A percentile compares a stretch with the other conserved stretches of the same genome.
These are phyloP conservation scores for Calosoma granatense DNA, from an alignment of 1,140 invertebrate genomes.

Conservation along the genomic window DNA sequence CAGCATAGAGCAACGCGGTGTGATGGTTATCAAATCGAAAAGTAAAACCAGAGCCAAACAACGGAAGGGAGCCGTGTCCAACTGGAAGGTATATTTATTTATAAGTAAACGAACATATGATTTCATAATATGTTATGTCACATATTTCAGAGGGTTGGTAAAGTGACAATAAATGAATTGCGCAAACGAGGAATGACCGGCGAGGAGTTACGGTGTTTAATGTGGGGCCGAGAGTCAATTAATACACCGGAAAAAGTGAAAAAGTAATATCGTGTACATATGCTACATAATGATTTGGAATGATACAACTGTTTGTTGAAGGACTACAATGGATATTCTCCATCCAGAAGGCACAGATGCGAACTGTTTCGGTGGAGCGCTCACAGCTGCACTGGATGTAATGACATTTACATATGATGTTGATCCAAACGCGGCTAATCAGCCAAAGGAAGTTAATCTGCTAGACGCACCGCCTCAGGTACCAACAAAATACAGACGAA, in stretches of 20 bases:
- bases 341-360: constrained; percentile 30
- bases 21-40: constrained; percentile 97
- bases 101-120: constrained; percentile 4
- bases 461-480: background rate
- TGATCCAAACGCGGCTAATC: constrained; percentile 26
- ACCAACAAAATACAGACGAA: too few relatives aligned
- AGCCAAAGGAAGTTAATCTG: constrained; percentile 14
- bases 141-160: constrained; percentile 64
- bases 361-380: constrained; percentile 49
- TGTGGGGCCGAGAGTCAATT: constrained; percentile 81
- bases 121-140: background rate
- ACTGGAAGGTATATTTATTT: constrained; percentile 79
- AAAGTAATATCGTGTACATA: constrained; percentile 18
- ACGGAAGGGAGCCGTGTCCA: constrained; percentile 87
- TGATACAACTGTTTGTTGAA: constrained; percentile 15
- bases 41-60: constrained; percentile 93
- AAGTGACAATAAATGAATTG: constrained; percentile 74
- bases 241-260: constrained; percentile 67
- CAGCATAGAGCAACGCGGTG: constrained; percentile 72
- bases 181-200: constrained; percentile 75
- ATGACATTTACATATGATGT: constrained; percentile 68
- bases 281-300: background rate
- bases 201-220: constrained; percentile 70
- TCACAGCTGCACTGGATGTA: constrained; percentile 69
- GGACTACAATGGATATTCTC: constrained; percentile 27